Percentiles rank a stretch among this genome's conserved stretches.
Conservation (phyloP, 2,113 vertebrate species). For the Urocolius indicus region DNA sequence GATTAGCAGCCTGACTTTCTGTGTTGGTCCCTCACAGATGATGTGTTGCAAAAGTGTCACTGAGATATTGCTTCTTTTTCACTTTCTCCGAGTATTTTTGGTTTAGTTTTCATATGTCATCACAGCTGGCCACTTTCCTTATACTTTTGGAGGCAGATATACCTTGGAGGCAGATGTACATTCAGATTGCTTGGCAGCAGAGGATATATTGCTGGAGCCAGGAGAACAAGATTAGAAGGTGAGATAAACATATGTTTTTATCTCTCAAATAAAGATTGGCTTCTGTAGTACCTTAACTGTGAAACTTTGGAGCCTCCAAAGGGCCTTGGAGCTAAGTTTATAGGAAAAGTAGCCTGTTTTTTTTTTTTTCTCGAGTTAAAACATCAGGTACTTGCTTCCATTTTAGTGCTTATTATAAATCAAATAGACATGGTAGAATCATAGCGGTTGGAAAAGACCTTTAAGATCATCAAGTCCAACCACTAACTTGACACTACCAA, state of each 20-base stretch:
- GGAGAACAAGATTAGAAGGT: slow-evolving; percentile 54
- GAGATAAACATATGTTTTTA: slow-evolving; percentile 58
- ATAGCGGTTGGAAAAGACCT: too few relatives aligned
- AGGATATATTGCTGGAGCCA: slow-evolving; percentile 30
- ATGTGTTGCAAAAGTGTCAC: not conserved
- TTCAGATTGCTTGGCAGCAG: slow-evolving; percentile 57
- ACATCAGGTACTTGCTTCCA: not conserved
- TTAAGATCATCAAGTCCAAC: too few relatives aligned
- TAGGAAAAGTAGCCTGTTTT: not conserved
- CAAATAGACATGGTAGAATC: not conserved
- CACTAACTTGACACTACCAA: too few relatives aligned
- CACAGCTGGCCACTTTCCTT: slow-evolving; percentile 45
- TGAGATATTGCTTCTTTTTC: slow-evolving; percentile 8
- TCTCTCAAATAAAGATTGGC: slow-evolving; percentile 26
- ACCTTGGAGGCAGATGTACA: slow-evolving; percentile 54
- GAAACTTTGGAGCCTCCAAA: not conserved
- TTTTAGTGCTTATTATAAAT: not conserved
- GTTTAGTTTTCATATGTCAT: slow-evolving; percentile 27
- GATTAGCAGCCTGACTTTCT: slow-evolving; percentile 23
- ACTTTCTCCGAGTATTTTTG: slow-evolving; percentile 47
- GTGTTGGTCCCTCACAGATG: slow-evolving; percentile 32
- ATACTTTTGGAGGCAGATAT: slow-evolving; percentile 15
- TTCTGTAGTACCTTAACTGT: not conserved
- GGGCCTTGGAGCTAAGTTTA: not conserved
- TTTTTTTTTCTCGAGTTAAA: not conserved